Evolutionary conservation across 2,888 invertebrate genomes (phyloP).

Genomic region (Lydus trimaculatus): DNA sequence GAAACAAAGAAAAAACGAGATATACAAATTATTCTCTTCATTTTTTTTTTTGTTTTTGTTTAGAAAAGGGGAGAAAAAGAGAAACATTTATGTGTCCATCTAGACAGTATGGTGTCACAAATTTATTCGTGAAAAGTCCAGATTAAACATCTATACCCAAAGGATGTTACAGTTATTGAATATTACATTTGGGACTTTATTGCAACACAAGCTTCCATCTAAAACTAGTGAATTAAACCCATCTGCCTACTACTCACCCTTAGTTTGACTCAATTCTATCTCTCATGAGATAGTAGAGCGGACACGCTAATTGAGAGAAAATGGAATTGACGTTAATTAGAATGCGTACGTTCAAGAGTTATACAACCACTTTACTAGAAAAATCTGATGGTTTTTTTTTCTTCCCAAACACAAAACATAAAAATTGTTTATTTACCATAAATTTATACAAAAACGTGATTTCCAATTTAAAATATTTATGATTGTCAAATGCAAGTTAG

Average conservation of each 20-base stretch:
- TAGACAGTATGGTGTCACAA: not conserved
- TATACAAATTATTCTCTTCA: too few species aligned
- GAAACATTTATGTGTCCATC: not conserved
- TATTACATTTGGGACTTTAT: slow-evolving; percentile 7
- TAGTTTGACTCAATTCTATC: slow-evolving; percentile 2
- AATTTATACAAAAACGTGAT: too few species aligned
- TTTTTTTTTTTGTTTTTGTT: too few species aligned
- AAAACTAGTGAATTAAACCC: not conserved
- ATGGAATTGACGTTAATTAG: slow-evolving; percentile 40
- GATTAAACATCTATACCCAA: slow-evolving; percentile 5
- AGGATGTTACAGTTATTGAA: slow-evolving; percentile 14
- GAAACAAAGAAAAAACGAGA: not conserved
- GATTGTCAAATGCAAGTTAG: too few species aligned
- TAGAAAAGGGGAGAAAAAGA: too few species aligned
- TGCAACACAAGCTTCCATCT: not conserved
- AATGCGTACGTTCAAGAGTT: slow-evolving; percentile 27
- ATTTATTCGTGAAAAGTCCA: not conserved
- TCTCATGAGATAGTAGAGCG: slow-evolving; percentile 24
- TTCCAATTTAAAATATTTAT: too few species aligned
- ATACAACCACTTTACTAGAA: slow-evolving; percentile 18
- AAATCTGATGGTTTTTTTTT: not conserved
- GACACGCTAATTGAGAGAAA: slow-evolving; percentile 34
- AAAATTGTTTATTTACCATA: too few species aligned
- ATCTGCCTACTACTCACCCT: slow-evolving; percentile 9
- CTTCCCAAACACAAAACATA: not conserved